Evolutionary conservation across 2,797 vertebrate genomes (phyloP).

Genomic region (Arctocebus calabarensis): DNA sequence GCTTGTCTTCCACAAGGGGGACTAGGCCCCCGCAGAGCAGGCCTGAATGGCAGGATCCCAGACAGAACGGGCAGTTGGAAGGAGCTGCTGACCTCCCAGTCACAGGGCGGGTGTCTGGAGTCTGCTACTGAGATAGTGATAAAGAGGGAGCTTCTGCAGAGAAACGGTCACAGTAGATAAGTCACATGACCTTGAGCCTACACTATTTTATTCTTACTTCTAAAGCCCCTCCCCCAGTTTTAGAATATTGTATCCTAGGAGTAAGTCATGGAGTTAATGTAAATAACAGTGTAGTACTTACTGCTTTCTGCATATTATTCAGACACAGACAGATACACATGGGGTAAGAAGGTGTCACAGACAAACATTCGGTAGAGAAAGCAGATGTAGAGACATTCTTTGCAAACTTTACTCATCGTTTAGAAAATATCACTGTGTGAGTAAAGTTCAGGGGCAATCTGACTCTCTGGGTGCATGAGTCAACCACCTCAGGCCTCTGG

Average conservation of each 20-base stretch:
- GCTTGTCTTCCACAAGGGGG: too few relatives aligned
- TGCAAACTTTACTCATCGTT: not conserved
- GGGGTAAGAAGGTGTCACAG: not conserved
- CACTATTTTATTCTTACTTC: not conserved
- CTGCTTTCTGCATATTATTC: not conserved
- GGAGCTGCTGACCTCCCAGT: fast-evolving
- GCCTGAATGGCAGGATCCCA: not conserved
- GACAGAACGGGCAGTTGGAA: not conserved
- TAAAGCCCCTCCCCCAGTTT: not conserved
- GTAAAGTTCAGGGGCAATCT: not conserved
- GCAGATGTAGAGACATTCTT: not conserved
- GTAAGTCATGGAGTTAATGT: not conserved
- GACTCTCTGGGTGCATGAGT: not conserved
- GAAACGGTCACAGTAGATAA: not conserved
- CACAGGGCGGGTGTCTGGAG: not conserved
- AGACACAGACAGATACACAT: not conserved
- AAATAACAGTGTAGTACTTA: not conserved
- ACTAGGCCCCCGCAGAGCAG: not conserved
- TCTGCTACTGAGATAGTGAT: not conserved
- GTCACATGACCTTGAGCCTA: not conserved
- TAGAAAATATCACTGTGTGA: not conserved
- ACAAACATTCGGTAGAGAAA: not conserved
- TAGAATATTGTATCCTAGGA: not conserved
- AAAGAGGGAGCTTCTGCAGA: not conserved
- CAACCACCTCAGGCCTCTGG: not conserved